Conservation (phyloP, 1,140 invertebrate species). For the Periplaneta americana region DNA sequence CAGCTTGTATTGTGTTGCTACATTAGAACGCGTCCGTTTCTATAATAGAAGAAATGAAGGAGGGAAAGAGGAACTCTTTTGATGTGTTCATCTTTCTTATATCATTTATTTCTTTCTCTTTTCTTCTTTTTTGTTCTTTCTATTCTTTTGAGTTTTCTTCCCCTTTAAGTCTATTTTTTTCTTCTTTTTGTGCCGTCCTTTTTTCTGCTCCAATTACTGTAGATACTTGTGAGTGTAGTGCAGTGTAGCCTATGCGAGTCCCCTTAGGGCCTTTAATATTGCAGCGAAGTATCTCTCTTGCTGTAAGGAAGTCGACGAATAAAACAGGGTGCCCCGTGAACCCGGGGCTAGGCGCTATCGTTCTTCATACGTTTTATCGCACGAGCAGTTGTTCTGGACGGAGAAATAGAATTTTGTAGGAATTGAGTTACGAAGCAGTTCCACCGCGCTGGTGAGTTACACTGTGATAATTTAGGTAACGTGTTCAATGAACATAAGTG, state of each 20-base stretch:
- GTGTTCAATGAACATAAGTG: no score
- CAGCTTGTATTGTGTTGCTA: neutral
- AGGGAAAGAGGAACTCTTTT: neutral
- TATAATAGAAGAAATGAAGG: neutral
- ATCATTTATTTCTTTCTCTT: neutral
- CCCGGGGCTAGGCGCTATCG: neutral
- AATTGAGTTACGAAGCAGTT: no score
- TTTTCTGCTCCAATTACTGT: neutral
- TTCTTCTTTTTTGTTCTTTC: neutral
- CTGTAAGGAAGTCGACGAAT: neutral
- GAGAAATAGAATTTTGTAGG: no score
- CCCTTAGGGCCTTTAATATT: neutral
- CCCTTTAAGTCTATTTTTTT: neutral
- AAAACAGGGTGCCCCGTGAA: neutral
- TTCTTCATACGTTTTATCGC: neutral
- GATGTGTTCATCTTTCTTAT: neutral
- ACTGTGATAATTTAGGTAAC: no score
- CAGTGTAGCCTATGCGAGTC: neutral
- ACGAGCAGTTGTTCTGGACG: no score
- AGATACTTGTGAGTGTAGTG: neutral
- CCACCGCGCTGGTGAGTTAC: no score
- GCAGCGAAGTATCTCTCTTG: neutral
- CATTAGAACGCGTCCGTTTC: neutral
- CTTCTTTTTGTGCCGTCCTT: neutral
- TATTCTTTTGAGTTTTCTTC: neutral